Base-by-base conservation (phyloP, 2,888 invertebrate species). In the Spodoptera littoralis region DNA sequence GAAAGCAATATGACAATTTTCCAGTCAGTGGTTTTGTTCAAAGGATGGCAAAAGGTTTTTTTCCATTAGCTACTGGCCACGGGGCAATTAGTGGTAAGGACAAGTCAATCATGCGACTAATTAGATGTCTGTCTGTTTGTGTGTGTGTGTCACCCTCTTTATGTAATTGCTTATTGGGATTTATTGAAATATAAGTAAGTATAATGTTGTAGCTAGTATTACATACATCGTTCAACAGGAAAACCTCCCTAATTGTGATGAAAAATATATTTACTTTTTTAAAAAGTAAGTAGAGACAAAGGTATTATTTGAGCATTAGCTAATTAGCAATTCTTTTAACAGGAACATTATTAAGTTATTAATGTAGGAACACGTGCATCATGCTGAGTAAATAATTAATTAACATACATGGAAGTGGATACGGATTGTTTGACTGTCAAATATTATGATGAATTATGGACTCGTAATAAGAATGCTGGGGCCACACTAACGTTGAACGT, bases 21-120 rank as follows among this genome's bases (percentile, higher is more conserved):
- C 84, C 89, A 82, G 84, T 83, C 82, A 80, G 77, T 85, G 82
- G 48, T 4, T 69, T 61, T 73, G 79, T 82, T 87, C 78, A 82
- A 83, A 79, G 71, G 68, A 70, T 63, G 73, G 72, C 57, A 61
- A 58, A 65, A 66, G 60, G 36, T 36, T 36, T 65, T 83, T 83
- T 89, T 86, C 79, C 76, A 78, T 77, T 69, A 77, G 71, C 75
- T 73, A 69, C 77, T 74, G 79, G 83, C 84, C 79, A 62, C 56
- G 62, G 84, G 69, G 87, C 88, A 88, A 90, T 90, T 90, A 90
- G 84, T 88, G 88, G 68, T 77, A 67, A 80, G 75, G 88, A 88
- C 88, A 87, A 86, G 79, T 80, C 83, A 75, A 83, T 85, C 85
- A 88, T 84, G 87, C 87, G 85, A 76, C 60, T 87, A 90, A 91